Evolutionary conservation across 2,888 invertebrate species (phyloP).

Genomic region (Argyresthia goedartella): DNA sequence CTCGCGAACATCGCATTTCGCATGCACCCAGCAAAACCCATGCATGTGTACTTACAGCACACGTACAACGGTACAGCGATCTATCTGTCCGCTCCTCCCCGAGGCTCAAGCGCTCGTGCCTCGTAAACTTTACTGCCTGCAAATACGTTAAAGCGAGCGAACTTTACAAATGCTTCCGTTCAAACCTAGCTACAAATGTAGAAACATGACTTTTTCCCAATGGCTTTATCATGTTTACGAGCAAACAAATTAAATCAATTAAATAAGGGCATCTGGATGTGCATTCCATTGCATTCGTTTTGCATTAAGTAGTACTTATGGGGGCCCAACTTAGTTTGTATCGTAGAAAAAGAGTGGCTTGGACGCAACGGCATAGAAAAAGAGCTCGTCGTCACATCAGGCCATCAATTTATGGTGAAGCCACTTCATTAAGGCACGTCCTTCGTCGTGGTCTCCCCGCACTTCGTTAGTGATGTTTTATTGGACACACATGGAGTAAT

Average conservation of each 20-base stretch:
- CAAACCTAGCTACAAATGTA: neutral
- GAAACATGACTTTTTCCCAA: neutral
- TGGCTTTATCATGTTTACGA: neutral
- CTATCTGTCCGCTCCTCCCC: constrained; percentile 29
- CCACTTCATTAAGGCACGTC: constrained; percentile 38
- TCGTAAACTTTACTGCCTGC: constrained; percentile 35
- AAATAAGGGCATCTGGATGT: too few species aligned
- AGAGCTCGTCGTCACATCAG: neutral
- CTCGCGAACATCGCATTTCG: constrained; percentile 12
- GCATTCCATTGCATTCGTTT: neutral
- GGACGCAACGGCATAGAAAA: neutral
- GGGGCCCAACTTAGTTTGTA: too few species aligned
- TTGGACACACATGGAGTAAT: constrained; percentile 30
- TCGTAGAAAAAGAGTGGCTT: too few species aligned
- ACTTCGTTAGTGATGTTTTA: constrained; percentile 21
- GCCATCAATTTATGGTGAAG: constrained; percentile 12
- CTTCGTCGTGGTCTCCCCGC: neutral
- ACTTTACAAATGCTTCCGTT: neutral
- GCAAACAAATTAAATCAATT: too few species aligned
- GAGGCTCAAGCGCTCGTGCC: constrained; percentile 16
- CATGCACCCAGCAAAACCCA: constrained; percentile 1
- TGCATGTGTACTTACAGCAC: neutral
- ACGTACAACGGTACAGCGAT: neutral
- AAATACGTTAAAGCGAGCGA: constrained; percentile 14
- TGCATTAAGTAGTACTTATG: neutral